A percentile compares a stretch with the other conserved stretches of the same genome.
These are phyloP conservation scores for Ceratothoa steindachneri DNA, from an alignment of 2,888 invertebrate species.

Conservation along the genomic window DNA sequence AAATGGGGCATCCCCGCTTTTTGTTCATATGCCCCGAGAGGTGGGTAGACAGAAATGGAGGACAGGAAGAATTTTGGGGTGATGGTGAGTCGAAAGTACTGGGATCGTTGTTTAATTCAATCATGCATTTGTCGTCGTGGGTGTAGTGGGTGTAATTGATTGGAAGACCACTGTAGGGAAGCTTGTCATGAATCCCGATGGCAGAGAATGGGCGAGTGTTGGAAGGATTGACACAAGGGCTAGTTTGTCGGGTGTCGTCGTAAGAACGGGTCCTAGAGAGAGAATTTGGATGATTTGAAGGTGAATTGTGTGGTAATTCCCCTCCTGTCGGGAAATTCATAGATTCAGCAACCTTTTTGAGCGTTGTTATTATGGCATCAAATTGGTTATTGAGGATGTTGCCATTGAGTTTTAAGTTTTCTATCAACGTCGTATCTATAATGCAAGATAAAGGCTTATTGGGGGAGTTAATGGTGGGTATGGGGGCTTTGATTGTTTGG, in stretches of 20 bases:
- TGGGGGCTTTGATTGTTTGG: too few relatives aligned
- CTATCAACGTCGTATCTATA: conserved; percentile 31
- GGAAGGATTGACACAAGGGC: not conserved
- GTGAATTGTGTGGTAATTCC: too few relatives aligned
- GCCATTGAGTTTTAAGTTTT: conserved; percentile 34
- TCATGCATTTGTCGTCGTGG: not conserved
- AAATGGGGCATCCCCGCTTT: not conserved
- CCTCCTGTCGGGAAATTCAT: conserved; percentile 14
- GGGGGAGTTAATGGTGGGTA: too few relatives aligned
- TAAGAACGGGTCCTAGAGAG: not conserved
- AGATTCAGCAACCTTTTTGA: conserved; percentile 43
- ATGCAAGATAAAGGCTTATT: conserved; percentile 27
- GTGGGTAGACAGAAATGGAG: too few relatives aligned
- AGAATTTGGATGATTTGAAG: not conserved
- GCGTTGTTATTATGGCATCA: conserved; percentile 46
- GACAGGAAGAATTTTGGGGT: not conserved
- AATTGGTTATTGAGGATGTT: conserved; percentile 38
- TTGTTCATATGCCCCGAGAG: too few relatives aligned
- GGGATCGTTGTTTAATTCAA: not conserved
- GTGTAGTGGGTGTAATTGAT: not conserved
- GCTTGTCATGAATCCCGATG: too few relatives aligned
- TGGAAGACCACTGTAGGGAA: too few relatives aligned
- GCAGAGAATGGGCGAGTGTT: too few relatives aligned
- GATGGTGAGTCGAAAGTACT: not conserved
- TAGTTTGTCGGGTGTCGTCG: not conserved